Base-by-base conservation (phyloP, 2,888 invertebrate genomes). In the Capitulum mitella region DNA sequence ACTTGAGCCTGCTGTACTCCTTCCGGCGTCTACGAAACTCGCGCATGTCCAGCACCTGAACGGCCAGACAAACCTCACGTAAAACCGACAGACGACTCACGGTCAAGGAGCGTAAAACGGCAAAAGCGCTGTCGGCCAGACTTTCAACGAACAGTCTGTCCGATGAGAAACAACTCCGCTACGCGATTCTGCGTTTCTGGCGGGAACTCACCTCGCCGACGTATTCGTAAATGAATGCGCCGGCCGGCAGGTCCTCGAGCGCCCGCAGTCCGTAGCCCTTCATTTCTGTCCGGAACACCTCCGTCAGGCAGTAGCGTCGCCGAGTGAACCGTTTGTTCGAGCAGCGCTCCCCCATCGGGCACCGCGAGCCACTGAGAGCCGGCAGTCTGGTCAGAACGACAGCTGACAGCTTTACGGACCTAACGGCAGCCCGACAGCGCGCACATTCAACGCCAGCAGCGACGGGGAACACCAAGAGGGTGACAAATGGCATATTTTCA, bases 231-330 rank as follows among this genome's bases (percentile, higher is more conserved):
- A 99, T 91, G 87, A 99, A 99, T 84, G 93, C 91, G 16, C 97
- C 97, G 95, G 88, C 86, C 79, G 90, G 87, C 81, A 95, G 89
- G 85, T 92, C 90, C 80, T 89, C 88, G 46, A 89, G 87, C 3
- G 95, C 92, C 84, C 93, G 90, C 48, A 99, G 90, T n/a, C 99
- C 99, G 86, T 94, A 93, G 0, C 99, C 99, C 86, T 99, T 99
- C 84, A 93, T 93, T 78, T 94, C 93, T 8, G 98, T 97, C 85
- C 86, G 86, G 83, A 89, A 89, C 2, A 88, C 93, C 84, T 93
- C 93, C 77, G 96, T 91, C 37, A 91, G 89, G 0, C 93, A 92
- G 88, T 95, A 94, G 82, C 93, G 90, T 82, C 89, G 90, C 86
- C 92, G 93, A 85, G 97, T 95, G 86, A 99, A 98, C 81, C 94